Conservation (phyloP, 1,140 invertebrate genomes). For the Asbolus verrucosus region DNA sequence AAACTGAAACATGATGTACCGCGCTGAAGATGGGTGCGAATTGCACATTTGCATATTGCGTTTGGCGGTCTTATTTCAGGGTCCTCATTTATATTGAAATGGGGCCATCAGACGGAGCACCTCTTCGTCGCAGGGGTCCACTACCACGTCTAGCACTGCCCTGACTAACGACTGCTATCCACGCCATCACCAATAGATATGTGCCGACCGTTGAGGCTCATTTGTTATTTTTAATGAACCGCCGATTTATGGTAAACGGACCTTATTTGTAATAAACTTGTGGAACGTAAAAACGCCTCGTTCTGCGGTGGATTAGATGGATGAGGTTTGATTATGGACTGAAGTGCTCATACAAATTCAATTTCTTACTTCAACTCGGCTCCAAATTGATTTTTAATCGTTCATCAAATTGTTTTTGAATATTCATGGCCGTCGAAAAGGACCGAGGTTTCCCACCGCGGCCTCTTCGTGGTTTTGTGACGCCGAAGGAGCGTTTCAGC, state of each 20-base stretch:
- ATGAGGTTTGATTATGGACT: too few species aligned
- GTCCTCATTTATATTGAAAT: conserved; percentile 50
- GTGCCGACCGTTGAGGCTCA: conserved; percentile 39
- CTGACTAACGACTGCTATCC: conserved; percentile 52
- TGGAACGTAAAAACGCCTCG: too few species aligned
- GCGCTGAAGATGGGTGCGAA: too few species aligned
- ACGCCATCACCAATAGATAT: conserved; percentile 49
- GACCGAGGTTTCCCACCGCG: too few species aligned
- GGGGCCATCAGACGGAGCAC: conserved; percentile 30
- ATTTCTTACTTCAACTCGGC: too few species aligned
- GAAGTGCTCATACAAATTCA: too few species aligned
- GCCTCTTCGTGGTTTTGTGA: too few species aligned
- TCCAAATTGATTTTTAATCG: too few species aligned
- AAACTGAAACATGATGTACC: conserved; percentile 1
- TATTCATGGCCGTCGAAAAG: too few species aligned
- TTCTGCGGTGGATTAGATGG: too few species aligned
- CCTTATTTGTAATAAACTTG: conserved; percentile 53
- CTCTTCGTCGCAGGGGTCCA: conserved; percentile 35
- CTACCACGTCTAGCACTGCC: conserved; percentile 32
- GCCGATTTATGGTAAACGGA: conserved; percentile 53
- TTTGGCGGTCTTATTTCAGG: conserved; percentile 41
- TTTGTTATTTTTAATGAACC: conserved; percentile 56
- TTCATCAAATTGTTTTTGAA: too few species aligned
- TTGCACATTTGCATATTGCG: conserved; percentile 19
- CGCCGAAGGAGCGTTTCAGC: too few species aligned